Base-by-base conservation (phyloP, 2,113 vertebrate species). In the Nesoenas mayeri region DNA sequence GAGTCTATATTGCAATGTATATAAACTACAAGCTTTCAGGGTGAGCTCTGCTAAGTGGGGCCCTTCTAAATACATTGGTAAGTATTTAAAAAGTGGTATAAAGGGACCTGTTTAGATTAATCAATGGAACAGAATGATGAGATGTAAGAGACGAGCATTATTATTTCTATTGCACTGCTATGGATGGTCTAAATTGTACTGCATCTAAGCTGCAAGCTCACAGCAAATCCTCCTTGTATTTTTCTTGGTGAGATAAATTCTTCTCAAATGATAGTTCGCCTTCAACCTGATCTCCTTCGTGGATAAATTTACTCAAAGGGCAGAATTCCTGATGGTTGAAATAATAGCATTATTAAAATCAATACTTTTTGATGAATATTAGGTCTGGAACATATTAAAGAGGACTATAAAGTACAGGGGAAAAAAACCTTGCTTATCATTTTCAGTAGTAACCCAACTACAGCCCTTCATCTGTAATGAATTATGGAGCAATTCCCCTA, bases 281-380 rank as follows among this genome's bases (percentile, higher is more conserved):
- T 85, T 85, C 62, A 82, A 48, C 25, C 80, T 66, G 26, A 40
- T 47, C 53, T 93, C 64, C 57, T 93, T 93, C 82, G 79, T 57
- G 61, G 90, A 51, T 51, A 91, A 91, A 86, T 85, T 87, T 91
- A 95, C 83, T 93, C 80, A 90, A 89, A 95, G 40, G 71, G 60
- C 79, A 96, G 91, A 95, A 95, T 89, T 95, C 94, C 93, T 85
- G 64, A 94, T 34, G 40, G 71, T 62, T 96, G 85, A 91, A 96
- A 96, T 93, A 93, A 70, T 8, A 88, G 50, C 36, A 74, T 91
- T 89, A 92, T 91, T 70, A 92, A 93, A 94, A 96, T 96, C 84
- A 88, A 90, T 97, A 91, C 42, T 81, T 88, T 94, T 62, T 64
- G 69, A 96, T 93, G 31, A 96, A 71, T 89, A 95, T 88, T 88